Base-by-base conservation (phyloP, 2,113 vertebrate species). In the Chauna torquata region DNA sequence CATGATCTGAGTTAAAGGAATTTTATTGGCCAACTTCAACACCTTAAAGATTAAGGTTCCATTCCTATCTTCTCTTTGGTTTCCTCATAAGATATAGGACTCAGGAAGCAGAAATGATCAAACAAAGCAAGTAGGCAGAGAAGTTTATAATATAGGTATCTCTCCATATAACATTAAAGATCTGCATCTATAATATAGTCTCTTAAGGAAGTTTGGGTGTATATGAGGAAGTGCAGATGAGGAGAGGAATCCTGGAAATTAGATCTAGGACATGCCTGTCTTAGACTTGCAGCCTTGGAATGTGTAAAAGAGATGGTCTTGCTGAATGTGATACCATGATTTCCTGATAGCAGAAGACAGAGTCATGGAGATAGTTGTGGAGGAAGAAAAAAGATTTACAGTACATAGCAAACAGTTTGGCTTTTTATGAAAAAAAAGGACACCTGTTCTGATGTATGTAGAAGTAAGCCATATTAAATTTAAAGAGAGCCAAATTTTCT, bases 391-490 rank as follows among this genome's bases (percentile, higher is more conserved):
- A 88, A 44, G 6, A 57, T 14, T 49, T 58, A 11, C 59, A 50
- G 17, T 44, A 69, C 1, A 3, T 19, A 14, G 3, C 3, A 92
- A 72, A 42, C 5, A 54, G 6, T 18, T 62, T 9, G 16, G 15
- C 1, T 1, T 9, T 4, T 65, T 86, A 52, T 4, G 6, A 16
- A 12, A 34, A 59, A 27, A 47, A 40, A 30, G 2, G 3, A 19
- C 11, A 52, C 20, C 24, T 78, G 6, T 72, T 20, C 42, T 52
- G 36, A 66, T 2, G 8, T 47, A 80, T 77, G 8, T 32, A 77
- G 34, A 93, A 57, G 9, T 8, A 54, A 75, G 22, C 1, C 8
- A 10, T 44, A 76, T 8, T 61, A 15, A 36, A 70, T 82, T 66
- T 66, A 6, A 13, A 59, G 57, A 61, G 7, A 74, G 10, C 1